Evolutionary conservation across 2,888 invertebrate genomes (phyloP), one percentile per base, ranked within the genome.

Genomic region (Orthosia gothica): DNA sequence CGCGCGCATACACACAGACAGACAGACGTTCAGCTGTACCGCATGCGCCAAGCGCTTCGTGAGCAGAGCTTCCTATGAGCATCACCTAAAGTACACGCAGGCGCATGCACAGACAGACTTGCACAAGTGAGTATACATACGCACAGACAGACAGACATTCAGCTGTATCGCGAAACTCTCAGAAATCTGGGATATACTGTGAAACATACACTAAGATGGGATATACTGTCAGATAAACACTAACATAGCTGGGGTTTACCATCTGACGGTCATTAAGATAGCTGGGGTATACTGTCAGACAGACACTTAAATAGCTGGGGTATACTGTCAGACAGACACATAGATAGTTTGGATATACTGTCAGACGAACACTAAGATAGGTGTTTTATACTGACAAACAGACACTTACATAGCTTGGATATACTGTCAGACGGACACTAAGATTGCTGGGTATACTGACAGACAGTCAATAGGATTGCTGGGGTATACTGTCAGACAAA

Each of bases 21-120:
- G 94, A 3, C 81, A 89, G 26, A 26, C 67, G 32, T 82, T 76
- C 77, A 71, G 81, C 0, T 95, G 95, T 72, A 86, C 73, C 4
- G 89, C 88, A 49, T 95, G 95, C 70, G 89, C 90, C 66, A 93
- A 93, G 74, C 79, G 77, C 0, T 95, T 95, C 82, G 91, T 92
- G 0, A 93, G 93, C 40, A 82, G 90, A 1, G 93, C 93, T 0
- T 93, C 94, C 0, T 95, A 95, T 73, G 93, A 93, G 11, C 91
- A 93, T 40, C 95, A 95, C 54, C 74, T 95, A 1, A 94, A 93
- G 78, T 93, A 94, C 45, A 91, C 94, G 0, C 85, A 80, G 9
- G 91, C 91, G 4, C 95, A 95, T 62, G 93, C 93, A 0, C 81
- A 82, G 0, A 68, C n/a, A 0, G 91, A 92, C 20, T 80, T 93